phyloP scores from a whole-genome alignment of 2,888 invertebrate species.

The Pomacea canaliculata region DNA sequence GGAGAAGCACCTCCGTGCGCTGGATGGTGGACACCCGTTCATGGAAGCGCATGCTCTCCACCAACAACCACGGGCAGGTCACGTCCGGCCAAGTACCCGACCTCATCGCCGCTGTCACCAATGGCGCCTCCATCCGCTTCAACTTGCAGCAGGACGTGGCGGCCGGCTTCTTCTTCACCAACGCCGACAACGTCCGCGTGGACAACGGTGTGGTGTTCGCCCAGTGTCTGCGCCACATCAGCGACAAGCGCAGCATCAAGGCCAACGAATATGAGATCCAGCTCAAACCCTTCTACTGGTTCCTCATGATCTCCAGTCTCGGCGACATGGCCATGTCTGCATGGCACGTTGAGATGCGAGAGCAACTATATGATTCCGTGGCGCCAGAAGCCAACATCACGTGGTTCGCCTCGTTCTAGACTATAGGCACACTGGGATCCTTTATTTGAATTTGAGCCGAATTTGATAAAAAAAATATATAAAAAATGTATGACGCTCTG shows the following conservation, averaged over 20 bases:
- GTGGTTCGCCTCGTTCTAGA: slow-evolving; percentile 27
- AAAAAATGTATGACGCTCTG: too few relatives aligned
- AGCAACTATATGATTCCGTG: slow-evolving; percentile 27
- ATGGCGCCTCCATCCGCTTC: slow-evolving; percentile 31
- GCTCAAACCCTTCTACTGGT: slow-evolving; percentile 29
- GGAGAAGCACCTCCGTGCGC: neutral
- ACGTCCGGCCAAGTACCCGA: slow-evolving; percentile 12
- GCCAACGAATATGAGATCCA: slow-evolving; percentile 30
- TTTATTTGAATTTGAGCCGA: too few relatives aligned
- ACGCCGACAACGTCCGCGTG: slow-evolving; percentile 31
- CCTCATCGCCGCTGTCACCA: slow-evolving; percentile 12
- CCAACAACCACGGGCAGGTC: slow-evolving; percentile 14
- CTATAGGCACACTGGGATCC: too few relatives aligned
- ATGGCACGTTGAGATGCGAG: slow-evolving; percentile 16
- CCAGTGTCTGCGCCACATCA: slow-evolving; percentile 31
- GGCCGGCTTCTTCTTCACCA: slow-evolving; percentile 33
- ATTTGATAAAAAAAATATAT: too few relatives aligned
- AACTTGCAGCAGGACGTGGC: slow-evolving; percentile 30
- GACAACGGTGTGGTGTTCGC: slow-evolving; percentile 27
- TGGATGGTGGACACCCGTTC: slow-evolving; percentile 35
- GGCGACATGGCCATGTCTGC: slow-evolving; percentile 33
- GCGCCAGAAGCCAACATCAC: slow-evolving; percentile 34
- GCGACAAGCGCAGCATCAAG: slow-evolving; percentile 16
- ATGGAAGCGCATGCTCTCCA: slow-evolving; percentile 29
- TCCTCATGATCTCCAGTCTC: slow-evolving; percentile 31